A percentile compares a stretch with the other conserved stretches of the same genome.
Conservation (phyloP, 2,888 invertebrate genomes). For the Holacanthella duospinosa region DNA sequence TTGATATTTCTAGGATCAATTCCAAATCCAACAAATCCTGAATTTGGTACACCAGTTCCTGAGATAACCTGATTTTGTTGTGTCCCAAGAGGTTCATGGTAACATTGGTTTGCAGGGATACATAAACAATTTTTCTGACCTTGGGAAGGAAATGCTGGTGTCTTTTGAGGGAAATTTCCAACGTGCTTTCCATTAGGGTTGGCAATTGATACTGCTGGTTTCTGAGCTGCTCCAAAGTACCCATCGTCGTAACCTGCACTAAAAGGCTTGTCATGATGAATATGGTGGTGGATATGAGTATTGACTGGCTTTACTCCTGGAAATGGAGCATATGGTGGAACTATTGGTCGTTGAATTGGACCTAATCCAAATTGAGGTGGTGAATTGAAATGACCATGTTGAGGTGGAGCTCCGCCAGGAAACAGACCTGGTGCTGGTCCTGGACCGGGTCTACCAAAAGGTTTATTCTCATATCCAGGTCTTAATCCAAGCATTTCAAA, state of each 20-base stretch:
- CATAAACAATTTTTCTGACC: conserved; percentile 61
- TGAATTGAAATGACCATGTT: neutral
- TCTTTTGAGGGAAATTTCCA: conserved; percentile 15
- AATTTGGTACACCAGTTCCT: conserved; percentile 20
- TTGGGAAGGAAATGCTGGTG: conserved; percentile 15
- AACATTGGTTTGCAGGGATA: conserved; percentile 52
- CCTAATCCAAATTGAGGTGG: neutral
- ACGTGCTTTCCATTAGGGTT: conserved; percentile 16
- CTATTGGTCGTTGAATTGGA: neutral
- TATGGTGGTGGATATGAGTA: conserved; percentile 10
- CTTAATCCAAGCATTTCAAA: neutral
- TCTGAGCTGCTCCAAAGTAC: conserved; percentile 8
- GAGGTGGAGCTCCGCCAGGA: neutral
- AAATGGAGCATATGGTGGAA: neutral
- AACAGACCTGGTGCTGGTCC: conserved; percentile 4
- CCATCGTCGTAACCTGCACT: conserved; percentile 4
- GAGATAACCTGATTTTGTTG: conserved; percentile 12
- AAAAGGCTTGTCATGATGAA: conserved; percentile 4
- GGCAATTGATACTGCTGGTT: conserved; percentile 12
- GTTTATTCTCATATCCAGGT: neutral
- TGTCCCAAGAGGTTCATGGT: conserved; percentile 10
- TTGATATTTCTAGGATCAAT: conserved; percentile 66
- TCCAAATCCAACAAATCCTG: conserved; percentile 30
- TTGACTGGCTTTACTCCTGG: conserved; percentile 1
- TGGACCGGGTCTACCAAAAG: neutral